Evolutionary conservation across 2,797 vertebrate species (phyloP), one percentile per base, ranked within the genome.

Genomic region (Pogonophryne albipinna): DNA sequence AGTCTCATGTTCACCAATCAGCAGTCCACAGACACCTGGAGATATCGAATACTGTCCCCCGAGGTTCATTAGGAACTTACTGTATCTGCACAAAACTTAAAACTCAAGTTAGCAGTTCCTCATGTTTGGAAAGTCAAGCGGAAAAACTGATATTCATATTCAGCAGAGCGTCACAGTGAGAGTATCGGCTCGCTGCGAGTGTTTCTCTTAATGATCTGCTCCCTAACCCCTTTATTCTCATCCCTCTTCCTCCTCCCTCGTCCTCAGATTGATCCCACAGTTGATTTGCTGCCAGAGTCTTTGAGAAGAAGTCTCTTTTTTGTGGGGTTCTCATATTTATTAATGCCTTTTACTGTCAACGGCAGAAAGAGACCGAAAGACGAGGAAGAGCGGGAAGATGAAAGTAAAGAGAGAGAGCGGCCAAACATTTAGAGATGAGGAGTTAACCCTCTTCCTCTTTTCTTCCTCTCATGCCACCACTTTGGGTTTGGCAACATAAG

Each of bases 231-330:
- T 0, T 41, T 34, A 0, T 10, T 10, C 11, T 17, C 55, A 6
- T 38, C 41, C 53, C 27, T 61, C 16, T 4, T 27, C 63, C 73
- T 59, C 52, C 4, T 6, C 52, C 14, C 34, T 0, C 51, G n/a
- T 4, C 61, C 1, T 38, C 15, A 38, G 44, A 66, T 64, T 75
- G 78, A 80, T 82, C 55, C 20, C 4, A 0, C 0, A 31, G 47
- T 52, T 85, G 83, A 83, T 79, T 52, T 59, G 72, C 79, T 79
- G 85, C 77, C 81, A 85, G 77, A 6, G 41, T 73, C 78, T 84
- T 71, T 71, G 56, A 80, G 55, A 19, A 53, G 61, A 19, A 53
- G 61, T 68, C 55, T n/a, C 79, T 77, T 34, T 73, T 67, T 76
- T 9, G 34, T 6, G 8, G 68, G 46, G 63, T 77, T 38, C 38